These are phyloP conservation scores for Salarias fasciatus DNA, from an alignment of 2,797 vertebrate species.

Conservation along the genomic window DNA sequence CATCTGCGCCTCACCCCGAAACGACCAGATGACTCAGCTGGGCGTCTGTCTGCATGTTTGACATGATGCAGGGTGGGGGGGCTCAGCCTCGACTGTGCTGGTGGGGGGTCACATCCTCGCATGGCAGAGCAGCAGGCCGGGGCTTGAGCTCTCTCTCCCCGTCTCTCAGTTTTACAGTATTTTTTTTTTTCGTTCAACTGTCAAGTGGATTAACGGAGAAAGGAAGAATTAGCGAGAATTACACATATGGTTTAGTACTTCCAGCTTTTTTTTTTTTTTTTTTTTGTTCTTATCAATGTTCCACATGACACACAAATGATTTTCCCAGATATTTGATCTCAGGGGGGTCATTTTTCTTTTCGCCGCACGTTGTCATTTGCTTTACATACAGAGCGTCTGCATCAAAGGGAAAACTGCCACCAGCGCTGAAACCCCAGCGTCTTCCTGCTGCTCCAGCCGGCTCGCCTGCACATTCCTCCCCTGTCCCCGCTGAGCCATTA, in stretches of 20 bases:
- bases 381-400: slow-evolving; percentile 8
- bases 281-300: background rate
- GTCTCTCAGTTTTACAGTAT: slow-evolving; percentile 26
- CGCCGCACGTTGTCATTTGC: background rate
- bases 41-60: slow-evolving; percentile 54
- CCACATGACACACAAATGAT: slow-evolving; percentile 6
- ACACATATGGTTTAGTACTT: slow-evolving; percentile 16
- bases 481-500: slow-evolving; percentile 58
- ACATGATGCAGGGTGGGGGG: slow-evolving; percentile 50
- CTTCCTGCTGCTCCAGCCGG: slow-evolving; percentile 15
- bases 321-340: background rate
- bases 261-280: background rate
- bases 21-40: slow-evolving; percentile 62
- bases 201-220: slow-evolving; percentile 36
- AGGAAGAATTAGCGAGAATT: slow-evolving; percentile 24
- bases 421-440: slow-evolving; percentile 11
- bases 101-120: slow-evolving; percentile 55
- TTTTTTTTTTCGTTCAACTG: slow-evolving; percentile 29
- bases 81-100: slow-evolving; percentile 59
- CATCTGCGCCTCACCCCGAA: slow-evolving; percentile 52
- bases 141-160: slow-evolving; percentile 19
- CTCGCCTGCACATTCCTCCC: slow-evolving; percentile 22
- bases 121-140: slow-evolving; percentile 57
- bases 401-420: slow-evolving; percentile 6
- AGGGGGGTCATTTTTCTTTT: background rate